phyloP scores from a whole-genome alignment of 2,797 vertebrate genomes.

The Labeo calbasu region DNA sequence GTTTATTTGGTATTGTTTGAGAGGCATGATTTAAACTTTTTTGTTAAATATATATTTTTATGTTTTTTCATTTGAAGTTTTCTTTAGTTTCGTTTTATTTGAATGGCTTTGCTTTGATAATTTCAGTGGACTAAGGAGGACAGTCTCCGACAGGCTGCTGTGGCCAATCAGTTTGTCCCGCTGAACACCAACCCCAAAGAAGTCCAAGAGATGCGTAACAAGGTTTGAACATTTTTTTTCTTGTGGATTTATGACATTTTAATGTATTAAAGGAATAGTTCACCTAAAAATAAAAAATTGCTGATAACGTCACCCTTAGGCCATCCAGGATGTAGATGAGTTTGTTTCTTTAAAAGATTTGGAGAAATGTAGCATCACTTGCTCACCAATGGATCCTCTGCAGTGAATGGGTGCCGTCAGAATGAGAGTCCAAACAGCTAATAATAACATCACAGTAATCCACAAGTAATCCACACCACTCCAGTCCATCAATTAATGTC shows the following conservation, averaged over 20 bases:
- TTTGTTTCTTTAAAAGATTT: neutral
- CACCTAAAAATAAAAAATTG: neutral
- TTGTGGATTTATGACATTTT: neutral
- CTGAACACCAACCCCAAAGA: constrained; percentile 99
- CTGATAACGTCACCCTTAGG: neutral
- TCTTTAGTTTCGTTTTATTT: constrained; percentile 41
- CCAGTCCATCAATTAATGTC: too few species aligned
- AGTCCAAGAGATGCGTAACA: constrained; percentile 99
- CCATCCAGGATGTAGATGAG: neutral
- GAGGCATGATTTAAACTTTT: constrained; percentile 82
- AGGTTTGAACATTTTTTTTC: constrained; percentile 77
- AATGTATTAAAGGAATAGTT: neutral
- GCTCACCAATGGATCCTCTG: neutral
- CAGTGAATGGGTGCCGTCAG: constrained; percentile 1
- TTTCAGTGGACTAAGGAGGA: constrained; percentile 99
- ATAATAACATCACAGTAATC: neutral
- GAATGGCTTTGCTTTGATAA: constrained; percentile 72
- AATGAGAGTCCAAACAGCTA: neutral
- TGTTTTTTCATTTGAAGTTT: constrained; percentile 32
- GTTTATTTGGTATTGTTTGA: constrained; percentile 72
- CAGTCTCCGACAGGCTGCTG: constrained; percentile 88
- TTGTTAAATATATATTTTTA: constrained; percentile 55
- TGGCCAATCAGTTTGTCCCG: constrained; percentile 98
- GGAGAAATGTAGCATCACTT: neutral
- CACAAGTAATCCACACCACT: neutral